A percentile compares a stretch with the other conserved stretches of the same genome.
phyloP scores from a whole-genome alignment of 2,797 vertebrate genomes.

The Pseudocheirus occidentalis region DNA sequence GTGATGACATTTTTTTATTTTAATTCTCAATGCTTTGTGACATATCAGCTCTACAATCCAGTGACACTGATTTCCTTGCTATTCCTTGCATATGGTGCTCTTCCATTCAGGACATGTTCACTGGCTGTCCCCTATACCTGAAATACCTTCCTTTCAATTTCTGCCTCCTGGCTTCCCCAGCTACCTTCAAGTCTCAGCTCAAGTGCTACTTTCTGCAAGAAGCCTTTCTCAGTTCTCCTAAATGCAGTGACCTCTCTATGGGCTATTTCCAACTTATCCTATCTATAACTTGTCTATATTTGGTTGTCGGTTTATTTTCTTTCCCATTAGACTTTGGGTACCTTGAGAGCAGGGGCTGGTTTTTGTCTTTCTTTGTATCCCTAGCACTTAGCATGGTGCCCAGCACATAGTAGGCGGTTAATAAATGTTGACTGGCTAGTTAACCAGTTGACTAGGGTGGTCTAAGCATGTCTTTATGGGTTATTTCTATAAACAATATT shows the following conservation, averaged over 20 bases:
- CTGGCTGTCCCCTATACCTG: not conserved
- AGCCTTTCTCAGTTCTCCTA: not conserved
- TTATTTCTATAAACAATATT: not conserved
- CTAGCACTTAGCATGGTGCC: not conserved
- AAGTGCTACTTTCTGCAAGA: not conserved
- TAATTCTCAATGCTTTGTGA: not conserved
- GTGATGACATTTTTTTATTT: not conserved
- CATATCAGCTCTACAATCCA: not conserved
- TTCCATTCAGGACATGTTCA: not conserved
- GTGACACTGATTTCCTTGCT: not conserved
- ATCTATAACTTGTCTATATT: not conserved
- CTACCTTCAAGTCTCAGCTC: not conserved
- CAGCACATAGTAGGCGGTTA: not conserved
- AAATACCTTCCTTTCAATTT: not conserved
- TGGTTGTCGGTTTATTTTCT: not conserved
- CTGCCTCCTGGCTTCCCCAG: not conserved
- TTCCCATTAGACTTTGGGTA: not conserved
- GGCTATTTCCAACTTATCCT: not conserved
- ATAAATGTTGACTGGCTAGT: not conserved
- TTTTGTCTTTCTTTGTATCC: not conserved
- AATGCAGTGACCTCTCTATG: not conserved
- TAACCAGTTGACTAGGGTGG: not conserved
- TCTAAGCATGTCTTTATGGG: not conserved
- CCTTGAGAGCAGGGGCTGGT: not conserved
- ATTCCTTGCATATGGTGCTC: not conserved